phyloP scores from a whole-genome alignment of 2,113 vertebrate species.

The Oreochromis tanganicae region DNA sequence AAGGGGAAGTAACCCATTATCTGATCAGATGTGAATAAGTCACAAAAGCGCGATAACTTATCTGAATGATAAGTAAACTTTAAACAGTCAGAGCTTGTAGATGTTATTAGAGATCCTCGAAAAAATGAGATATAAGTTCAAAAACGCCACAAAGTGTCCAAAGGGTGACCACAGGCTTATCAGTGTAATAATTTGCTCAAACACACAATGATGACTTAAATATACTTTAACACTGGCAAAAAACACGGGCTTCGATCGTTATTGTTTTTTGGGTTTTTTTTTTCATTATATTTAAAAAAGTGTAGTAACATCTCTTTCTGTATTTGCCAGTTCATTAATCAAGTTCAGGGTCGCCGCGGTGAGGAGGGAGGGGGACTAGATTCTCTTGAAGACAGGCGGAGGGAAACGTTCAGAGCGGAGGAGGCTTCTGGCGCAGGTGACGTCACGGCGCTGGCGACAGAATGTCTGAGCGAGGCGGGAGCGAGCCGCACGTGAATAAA shows the following conservation, averaged over 20 bases:
- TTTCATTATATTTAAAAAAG: neutral
- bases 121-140: neutral
- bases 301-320: neutral
- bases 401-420: conserved; percentile 56
- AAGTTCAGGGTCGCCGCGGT: conserved; percentile 17
- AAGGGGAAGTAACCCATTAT: neutral
- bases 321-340: neutral
- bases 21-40: neutral
- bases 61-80: neutral
- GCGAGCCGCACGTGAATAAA: conserved; percentile 76
- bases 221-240: neutral
- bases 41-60: neutral
- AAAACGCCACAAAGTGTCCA: neutral
- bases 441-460: conserved; percentile 80
- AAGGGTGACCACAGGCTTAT: neutral
- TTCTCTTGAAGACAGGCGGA: conserved; percentile 65
- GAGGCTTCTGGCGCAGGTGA: conserved; percentile 59
- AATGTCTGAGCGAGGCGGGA: conserved; percentile 79
- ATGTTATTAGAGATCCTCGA: neutral
- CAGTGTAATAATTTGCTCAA: neutral
- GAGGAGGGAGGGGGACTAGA: conserved; percentile 62
- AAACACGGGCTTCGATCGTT: neutral
- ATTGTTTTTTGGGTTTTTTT: fast-evolving
- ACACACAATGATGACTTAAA: neutral
- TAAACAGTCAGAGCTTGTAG: neutral